Percentiles rank a stretch among this genome's conserved stretches.
phyloP scores from a whole-genome alignment of 2,113 vertebrate species.

The Corynorhinus townsendii region DNA sequence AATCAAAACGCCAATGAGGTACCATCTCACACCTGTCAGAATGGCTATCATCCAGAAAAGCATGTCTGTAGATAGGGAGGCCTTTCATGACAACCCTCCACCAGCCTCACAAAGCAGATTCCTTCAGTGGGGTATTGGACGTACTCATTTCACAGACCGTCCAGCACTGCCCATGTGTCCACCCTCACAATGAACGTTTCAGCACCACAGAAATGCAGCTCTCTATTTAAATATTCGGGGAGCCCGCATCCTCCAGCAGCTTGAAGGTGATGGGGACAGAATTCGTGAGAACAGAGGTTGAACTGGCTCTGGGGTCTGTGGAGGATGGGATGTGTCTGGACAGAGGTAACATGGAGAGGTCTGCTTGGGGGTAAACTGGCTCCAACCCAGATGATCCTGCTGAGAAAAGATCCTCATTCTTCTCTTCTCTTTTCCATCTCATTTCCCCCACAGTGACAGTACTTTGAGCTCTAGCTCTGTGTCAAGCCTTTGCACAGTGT shows the following conservation, averaged over 20 bases:
- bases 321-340: not conserved
- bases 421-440: not conserved
- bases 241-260: not conserved
- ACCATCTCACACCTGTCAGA: too few species aligned
- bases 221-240: not conserved
- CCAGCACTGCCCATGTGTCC: not conserved
- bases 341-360: not conserved
- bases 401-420: not conserved
- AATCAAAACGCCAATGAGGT: too few species aligned
- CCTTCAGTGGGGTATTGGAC: not conserved
- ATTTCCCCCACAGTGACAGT: not conserved
- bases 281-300: not conserved
- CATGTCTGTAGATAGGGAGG: not conserved
- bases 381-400: not conserved
- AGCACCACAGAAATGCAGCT: not conserved
- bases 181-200: not conserved
- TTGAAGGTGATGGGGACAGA: not conserved
- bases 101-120: not conserved
- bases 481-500: not conserved
- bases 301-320: not conserved
- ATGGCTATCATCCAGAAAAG: too few species aligned
- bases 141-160: not conserved
- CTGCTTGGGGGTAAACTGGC: not conserved
- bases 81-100: not conserved
- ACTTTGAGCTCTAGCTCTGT: not conserved